These are phyloP conservation scores for Megalopta genalis DNA, from an alignment of 1,140 invertebrate genomes.

Conservation along the genomic window DNA sequence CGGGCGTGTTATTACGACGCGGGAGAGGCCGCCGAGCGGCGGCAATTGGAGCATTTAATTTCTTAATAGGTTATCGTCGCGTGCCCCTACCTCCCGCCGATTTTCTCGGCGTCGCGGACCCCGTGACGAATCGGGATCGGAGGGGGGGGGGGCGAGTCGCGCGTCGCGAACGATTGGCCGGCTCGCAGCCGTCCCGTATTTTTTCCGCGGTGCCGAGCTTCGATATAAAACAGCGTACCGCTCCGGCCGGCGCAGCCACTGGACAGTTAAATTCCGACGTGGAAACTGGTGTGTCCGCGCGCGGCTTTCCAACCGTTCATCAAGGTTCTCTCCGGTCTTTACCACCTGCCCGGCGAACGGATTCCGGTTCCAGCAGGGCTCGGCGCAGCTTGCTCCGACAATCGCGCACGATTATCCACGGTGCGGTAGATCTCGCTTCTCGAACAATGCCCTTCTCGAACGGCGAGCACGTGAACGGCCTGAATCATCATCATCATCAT, in stretches of 20 bases:
- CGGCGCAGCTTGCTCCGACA: too few species aligned
- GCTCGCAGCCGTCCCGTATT: constrained; percentile 23
- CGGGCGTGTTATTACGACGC: constrained; percentile 26
- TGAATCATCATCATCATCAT: constrained; percentile 43
- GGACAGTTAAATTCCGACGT: neutral
- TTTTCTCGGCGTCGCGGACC: neutral
- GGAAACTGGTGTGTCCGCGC: too few species aligned
- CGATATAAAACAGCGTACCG: constrained; percentile 51
- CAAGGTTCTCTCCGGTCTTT: neutral
- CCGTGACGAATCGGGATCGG: constrained; percentile 43
- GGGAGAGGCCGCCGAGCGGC: constrained; percentile 9
- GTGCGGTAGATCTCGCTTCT: too few species aligned
- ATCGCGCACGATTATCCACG: too few species aligned
- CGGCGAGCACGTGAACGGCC: constrained; percentile 58
- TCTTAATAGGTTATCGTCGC: constrained; percentile 63
- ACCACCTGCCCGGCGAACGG: too few species aligned
- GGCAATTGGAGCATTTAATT: constrained; percentile 61
- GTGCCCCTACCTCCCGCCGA: constrained; percentile 31
- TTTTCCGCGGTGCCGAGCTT: constrained; percentile 32
- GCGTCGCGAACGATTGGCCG: constrained; percentile 48
- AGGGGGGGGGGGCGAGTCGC: neutral
- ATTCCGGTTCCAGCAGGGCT: too few species aligned
- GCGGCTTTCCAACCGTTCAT: neutral
- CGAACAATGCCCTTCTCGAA: constrained; percentile 85
- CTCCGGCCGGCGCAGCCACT: constrained; percentile 24